phyloP scores from a whole-genome alignment of 2,888 invertebrate genomes.

The Graphium colonna region DNA sequence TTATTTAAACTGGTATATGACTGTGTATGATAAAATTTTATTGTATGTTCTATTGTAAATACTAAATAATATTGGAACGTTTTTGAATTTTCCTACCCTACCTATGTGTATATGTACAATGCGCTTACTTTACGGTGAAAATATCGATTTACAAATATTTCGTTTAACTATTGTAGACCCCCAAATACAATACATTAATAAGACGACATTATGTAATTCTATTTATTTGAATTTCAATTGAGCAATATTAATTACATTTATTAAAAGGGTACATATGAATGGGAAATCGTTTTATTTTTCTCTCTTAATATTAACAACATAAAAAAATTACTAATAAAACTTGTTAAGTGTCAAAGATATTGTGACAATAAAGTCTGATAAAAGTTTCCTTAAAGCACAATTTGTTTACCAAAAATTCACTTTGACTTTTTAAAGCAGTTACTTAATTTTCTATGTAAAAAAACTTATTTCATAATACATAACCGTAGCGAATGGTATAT shows the following conservation, averaged over 20 bases:
- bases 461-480: too few species aligned
- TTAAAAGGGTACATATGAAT: slow-evolving; percentile 67
- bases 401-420: not conserved
- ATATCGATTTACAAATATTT: slow-evolving; percentile 3
- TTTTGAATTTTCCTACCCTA: slow-evolving; percentile 11
- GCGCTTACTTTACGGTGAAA: slow-evolving; percentile 1
- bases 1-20: not conserved
- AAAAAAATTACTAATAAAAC: too few species aligned
- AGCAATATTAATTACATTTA: slow-evolving; percentile 74
- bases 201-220: slow-evolving; percentile 54
- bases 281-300: slow-evolving; percentile 16
- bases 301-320: too few species aligned
- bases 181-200: slow-evolving; percentile 68
- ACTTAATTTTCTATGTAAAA: too few species aligned
- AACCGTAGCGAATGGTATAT: too few species aligned
- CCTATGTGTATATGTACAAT: not conserved
- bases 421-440: too few species aligned
- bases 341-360: too few species aligned
- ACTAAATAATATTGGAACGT: slow-evolving; percentile 4
- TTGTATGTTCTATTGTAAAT: slow-evolving; percentile 16
- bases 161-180: slow-evolving; percentile 32
- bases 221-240: slow-evolving; percentile 74
- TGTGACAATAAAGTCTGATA: too few species aligned
- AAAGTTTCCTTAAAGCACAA: not conserved
- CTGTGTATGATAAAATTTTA: slow-evolving; percentile 2